phyloP scores from a whole-genome alignment of 2,113 vertebrate genomes.

The Eurypyga helias region DNA sequence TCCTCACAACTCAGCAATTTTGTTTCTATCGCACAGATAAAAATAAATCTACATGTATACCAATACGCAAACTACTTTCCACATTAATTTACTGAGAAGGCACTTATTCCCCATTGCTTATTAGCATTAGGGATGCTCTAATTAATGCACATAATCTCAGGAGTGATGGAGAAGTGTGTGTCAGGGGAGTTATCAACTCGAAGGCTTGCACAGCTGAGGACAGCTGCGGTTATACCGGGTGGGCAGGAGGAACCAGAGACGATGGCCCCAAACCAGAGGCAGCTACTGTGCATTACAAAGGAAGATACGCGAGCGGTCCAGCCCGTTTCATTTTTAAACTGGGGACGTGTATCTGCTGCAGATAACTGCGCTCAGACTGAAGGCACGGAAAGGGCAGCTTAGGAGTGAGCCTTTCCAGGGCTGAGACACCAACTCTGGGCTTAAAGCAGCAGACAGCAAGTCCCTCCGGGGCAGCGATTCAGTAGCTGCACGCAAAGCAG shows the following conservation, averaged over 20 bases:
- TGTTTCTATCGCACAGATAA: neutral
- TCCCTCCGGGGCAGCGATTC: neutral
- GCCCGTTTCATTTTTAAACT: neutral
- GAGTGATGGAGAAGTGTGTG: neutral
- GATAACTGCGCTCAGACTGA: neutral
- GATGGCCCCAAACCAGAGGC: neutral
- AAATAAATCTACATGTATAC: neutral
- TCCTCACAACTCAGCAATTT: neutral
- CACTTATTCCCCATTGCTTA: neutral
- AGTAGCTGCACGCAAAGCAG: neutral
- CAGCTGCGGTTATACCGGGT: neutral
- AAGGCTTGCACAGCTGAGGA: neutral
- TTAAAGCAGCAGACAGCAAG: neutral
- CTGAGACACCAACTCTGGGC: neutral
- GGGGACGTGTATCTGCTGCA: fast-evolving
- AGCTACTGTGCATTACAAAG: fast-evolving
- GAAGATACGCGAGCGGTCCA: neutral
- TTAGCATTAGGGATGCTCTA: conserved; percentile 62
- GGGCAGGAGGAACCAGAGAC: neutral
- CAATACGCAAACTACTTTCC: neutral
- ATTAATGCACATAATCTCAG: conserved; percentile 15
- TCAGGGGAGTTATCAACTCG: conserved; percentile 10
- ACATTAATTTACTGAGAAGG: neutral
- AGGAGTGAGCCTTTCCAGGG: neutral
- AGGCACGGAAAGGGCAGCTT: neutral